Evolutionary conservation across 2,797 vertebrate genomes (phyloP).

Genomic region (Siniperca obscura): DNA sequence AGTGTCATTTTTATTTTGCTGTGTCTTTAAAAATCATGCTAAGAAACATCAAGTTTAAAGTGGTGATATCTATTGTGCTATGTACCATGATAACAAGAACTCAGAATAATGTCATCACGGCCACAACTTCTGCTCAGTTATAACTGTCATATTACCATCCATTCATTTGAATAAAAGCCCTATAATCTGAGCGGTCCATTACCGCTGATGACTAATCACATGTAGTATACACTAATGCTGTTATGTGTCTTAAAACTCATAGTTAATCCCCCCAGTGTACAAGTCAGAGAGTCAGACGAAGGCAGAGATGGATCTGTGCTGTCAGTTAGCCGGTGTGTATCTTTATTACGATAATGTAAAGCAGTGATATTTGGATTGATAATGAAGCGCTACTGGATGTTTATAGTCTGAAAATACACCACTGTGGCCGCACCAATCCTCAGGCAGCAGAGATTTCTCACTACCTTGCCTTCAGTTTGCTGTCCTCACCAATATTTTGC

Average conservation of each 20-base stretch:
- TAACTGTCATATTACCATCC: background rate
- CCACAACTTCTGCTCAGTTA: background rate
- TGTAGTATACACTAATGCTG: background rate
- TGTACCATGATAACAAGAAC: background rate
- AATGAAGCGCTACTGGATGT: slow-evolving; percentile 17
- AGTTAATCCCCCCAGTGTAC: background rate
- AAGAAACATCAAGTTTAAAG: background rate
- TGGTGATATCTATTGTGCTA: background rate
- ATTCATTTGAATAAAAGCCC: slow-evolving; percentile 16
- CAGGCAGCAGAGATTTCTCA: slow-evolving; percentile 49
- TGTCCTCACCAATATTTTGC: background rate
- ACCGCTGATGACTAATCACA: slow-evolving; percentile 8
- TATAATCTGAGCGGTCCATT: slow-evolving; percentile 18
- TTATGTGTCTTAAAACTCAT: background rate
- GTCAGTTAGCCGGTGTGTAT: background rate
- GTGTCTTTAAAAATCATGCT: background rate
- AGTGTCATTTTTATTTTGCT: background rate
- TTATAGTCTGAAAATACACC: slow-evolving; percentile 47
- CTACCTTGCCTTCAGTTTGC: background rate
- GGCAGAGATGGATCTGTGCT: background rate
- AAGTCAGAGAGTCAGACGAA: background rate
- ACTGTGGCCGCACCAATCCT: slow-evolving; percentile 38
- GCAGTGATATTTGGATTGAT: slow-evolving; percentile 25
- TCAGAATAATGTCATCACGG: background rate
- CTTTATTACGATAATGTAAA: background rate